Evolutionary conservation across 1,140 invertebrate genomes (phyloP), one percentile per base, ranked within the genome.

Genomic region (Aricia agestis): DNA sequence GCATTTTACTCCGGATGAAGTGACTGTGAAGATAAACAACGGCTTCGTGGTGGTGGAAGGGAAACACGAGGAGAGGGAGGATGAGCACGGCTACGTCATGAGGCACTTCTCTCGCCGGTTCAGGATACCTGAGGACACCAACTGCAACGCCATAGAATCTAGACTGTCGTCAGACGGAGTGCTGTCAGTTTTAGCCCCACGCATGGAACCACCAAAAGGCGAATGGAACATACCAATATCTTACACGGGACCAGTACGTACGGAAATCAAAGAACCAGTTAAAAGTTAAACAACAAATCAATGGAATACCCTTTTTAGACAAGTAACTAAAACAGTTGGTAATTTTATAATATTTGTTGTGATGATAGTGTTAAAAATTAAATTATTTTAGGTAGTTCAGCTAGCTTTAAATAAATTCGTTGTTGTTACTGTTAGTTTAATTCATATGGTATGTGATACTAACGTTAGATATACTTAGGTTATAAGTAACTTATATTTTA

Each of bases 1-100:
- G 57, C 97, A 98, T 74, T 98, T 98, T 82, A 92, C 94, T 52
- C 97, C 97, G 0, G 94, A 96, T 67, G 97, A 98, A 85, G 95
- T 98, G 17, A 93, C 94, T 10, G 96, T 98, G 0, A 97, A 96
- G 82, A 96, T 94, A 1, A 93, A 94, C 5, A 95, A 97, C 72
- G 95, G 95, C 36, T 92, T 84, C 10, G 92, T 96, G 1, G 83
- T 95, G 1, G 92, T 96, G 1, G 94, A 96, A 78, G 95, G 94
- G 0, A 96, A 96, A 82, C 96, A 97, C 71, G 95, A 96, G 77
- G 95, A 97, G 74, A 95, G 95, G 66, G 89, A 94, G 71, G 96
- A 97, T 71, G 94, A 95, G 61, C 95, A 96, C 74, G 96, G 96
- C 0, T 95, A 87, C 72, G 94, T 96, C 6, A 94, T 95, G 0